Evolutionary conservation across 1,140 invertebrate species (phyloP), one percentile per base, ranked within the genome.

Genomic region (Dysdera silvatica): DNA sequence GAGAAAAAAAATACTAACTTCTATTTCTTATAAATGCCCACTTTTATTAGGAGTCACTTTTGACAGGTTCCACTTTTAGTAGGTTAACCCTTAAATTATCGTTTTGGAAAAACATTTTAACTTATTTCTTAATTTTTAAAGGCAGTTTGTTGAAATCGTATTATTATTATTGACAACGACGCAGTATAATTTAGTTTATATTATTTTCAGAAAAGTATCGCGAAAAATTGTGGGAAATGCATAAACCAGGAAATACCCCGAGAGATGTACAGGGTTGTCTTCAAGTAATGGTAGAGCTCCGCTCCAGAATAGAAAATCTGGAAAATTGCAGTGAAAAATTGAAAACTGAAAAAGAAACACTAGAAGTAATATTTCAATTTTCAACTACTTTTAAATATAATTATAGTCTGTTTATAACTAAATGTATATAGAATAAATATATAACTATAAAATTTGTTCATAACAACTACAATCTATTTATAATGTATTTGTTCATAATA

Each of bases 181-280:
- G 51, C 1, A 10, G 26, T 49, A 12, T 10, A n/a, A 26, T 28
- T 8, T 6, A 3, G 20, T 14, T 4, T 2, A 28, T 33, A 23
- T 4, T 35, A 1, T 29, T 43, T 40, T 2, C 20, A 64, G 61
- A 64, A 24, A 29, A 43, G 2, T 64, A 64, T 18, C 24, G 47
- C 4, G 61, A 56, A 35, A 64, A 64, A 28, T 20, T 64, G 16
- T 64, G 61, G 61, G 61, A 64, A 28, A 43, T 64, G 47, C 61
- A 64, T 26, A 35, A 49, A 45, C 54, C 56, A 16, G 55, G 61
- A 5, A 43, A 40, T 2, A 57, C 45, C 4, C 54, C 61, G 0
- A 32, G 53, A 37, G 61, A 64, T 16, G 47, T 64, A 1, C 32
- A 37, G 3, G 33, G 54, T 14, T 64, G 61, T 5, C 29, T 55